These are phyloP conservation scores for Microcebus ravelobensis DNA, from an alignment of 2,113 vertebrate species.

Conservation along the genomic window DNA sequence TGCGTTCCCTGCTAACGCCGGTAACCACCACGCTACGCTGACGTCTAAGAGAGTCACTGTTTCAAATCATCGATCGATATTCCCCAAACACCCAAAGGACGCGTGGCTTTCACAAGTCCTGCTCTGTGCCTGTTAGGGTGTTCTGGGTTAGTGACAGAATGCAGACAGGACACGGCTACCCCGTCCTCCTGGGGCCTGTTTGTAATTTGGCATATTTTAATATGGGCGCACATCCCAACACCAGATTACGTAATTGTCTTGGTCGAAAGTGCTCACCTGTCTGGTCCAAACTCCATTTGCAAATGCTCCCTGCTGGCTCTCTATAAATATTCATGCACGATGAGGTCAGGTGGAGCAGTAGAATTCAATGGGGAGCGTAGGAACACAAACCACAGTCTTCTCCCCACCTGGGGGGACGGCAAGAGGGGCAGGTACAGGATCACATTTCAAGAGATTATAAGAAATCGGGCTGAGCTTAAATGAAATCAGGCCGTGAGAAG, in stretches of 20 bases:
- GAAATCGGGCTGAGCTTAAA: background rate
- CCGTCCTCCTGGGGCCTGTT: background rate
- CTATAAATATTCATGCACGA: slow-evolving; percentile 60
- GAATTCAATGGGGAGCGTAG: background rate
- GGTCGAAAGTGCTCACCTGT: slow-evolving; percentile 50
- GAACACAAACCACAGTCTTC: background rate
- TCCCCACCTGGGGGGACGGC: background rate
- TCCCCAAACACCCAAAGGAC: background rate
- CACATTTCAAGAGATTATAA: background rate
- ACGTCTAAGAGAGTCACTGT: background rate
- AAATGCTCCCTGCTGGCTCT: background rate
- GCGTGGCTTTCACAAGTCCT: background rate
- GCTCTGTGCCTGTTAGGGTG: fast-evolving
- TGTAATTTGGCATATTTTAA: background rate
- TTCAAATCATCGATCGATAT: background rate
- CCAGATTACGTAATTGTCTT: background rate
- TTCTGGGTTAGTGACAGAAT: background rate
- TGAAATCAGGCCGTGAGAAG: background rate
- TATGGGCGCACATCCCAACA: background rate
- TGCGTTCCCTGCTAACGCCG: fast-evolving
- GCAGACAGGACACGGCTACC: background rate
- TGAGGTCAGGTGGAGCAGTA: slow-evolving; percentile 27
- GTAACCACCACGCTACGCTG: fast-evolving
- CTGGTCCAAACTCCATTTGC: slow-evolving; percentile 45
- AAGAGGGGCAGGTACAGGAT: background rate